Evolutionary conservation across 2,888 invertebrate species (phyloP), one percentile per base, ranked within the genome.

Genomic region (Amphimallon solstitiale): DNA sequence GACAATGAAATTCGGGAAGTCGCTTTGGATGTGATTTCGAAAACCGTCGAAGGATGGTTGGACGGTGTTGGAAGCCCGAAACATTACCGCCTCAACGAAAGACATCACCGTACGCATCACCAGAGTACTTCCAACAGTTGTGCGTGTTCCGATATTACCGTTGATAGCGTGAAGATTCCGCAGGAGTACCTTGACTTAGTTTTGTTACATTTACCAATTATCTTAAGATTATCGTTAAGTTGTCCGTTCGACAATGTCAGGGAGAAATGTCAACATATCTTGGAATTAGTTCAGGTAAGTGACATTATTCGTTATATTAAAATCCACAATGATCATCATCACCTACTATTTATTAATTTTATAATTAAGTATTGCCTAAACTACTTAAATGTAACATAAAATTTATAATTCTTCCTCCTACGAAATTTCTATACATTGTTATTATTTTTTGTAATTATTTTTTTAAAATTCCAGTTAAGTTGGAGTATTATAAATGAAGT

Each of bases 161-260:
- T 83, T 69, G 78, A 80, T 73, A 66, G 79, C 12, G 72, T 73
- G 52, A 80, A 81, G 59, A 76, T 80, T 69, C 80, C 85, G 10
- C 83, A 83, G 73, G 85, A 86, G 75, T 85, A 85, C 70, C 75
- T 85, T 71, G 85, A 85, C 62, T 78, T 86, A 71, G 85, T 86
- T 61, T 83, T 84, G 48, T 76, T 86, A 59, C 86, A 86, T 77
- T 80, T 88, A 68, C 86, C 87, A 34, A 86, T 87, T 72, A 84
- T 88, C 71, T 79, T 88, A 56, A 81, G 87, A 73, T 82, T 88
- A 63, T 85, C 86, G 63, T 81, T 85, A 71, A 85, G 86, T 77
- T 88, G 87, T 76, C 88, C 88, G 5, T 88, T 87, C 73, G 81
- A 84, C 70, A 87, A 88, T 76, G 85, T 88, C 61, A 81, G 87